Evolutionary conservation across 2,888 invertebrate species (phyloP), one percentile per base, ranked within the genome.

Genomic region (Heteromurus nitidus): DNA sequence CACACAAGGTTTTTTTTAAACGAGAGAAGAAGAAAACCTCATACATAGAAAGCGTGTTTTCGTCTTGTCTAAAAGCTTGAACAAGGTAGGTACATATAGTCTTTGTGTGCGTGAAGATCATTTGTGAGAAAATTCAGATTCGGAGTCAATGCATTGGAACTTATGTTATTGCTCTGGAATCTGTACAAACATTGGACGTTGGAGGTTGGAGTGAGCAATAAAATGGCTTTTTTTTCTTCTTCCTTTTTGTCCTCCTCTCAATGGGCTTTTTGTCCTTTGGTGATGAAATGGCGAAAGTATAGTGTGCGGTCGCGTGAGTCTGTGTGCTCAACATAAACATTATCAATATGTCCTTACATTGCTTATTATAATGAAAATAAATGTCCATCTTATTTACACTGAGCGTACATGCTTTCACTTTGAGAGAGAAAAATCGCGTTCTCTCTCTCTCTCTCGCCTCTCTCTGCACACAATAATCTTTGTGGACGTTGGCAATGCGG

Each of bases 141-240:
- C 81, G 60, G 77, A 82, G 79, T 84, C 84, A 84, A 84, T 84
- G 84, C 82, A 82, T 84, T 82, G 84, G 84, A 84, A 84, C 84
- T 80, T 79, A 84, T 84, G 74, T 81, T 84, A 84, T 84, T 75
- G 76, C 80, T 68, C 50, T 36, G 44, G 30, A 77, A 77, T 68
- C 68, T 55, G 22, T 30, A 7, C 28, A 60, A n/a, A n/a, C n/a
- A n/a, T n/a, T n/a, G n/a, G n/a, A n/a, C n/a, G 58, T 62, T 53
- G 64, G 20, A 47, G 22, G 60, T 77, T 70, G 53, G 64, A 70
- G 47, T 53, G 26, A 53, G 69, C 64, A 70, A 64, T 70, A 77
- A 62, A 76, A 77, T 64, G 42, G 31, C 50, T 77, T 47, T 36
- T 36, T 13, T 9, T 5, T 47, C n/a, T 5, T 47, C 69, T 70